phyloP scores from a whole-genome alignment of 2,797 vertebrate genomes.

The Squalus acanthias region DNA sequence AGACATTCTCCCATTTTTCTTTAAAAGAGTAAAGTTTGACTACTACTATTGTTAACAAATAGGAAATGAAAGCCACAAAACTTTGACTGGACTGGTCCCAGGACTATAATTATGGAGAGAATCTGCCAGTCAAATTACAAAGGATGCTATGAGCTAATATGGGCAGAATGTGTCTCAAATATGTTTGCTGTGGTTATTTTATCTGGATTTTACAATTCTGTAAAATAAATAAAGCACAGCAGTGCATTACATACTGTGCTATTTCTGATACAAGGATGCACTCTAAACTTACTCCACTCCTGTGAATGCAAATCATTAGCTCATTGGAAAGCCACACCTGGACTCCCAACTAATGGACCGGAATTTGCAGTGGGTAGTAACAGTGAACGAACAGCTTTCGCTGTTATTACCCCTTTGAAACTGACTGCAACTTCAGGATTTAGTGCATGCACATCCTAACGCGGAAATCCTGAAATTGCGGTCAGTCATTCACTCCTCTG shows the following conservation, averaged over 20 bases:
- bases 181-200: constrained; percentile 1
- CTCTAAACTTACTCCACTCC: background rate
- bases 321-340: background rate
- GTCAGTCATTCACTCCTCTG: too few relatives aligned
- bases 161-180: constrained; percentile 5
- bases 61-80: constrained; percentile 14
- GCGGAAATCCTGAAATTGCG: too few relatives aligned
- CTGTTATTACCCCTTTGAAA: too few relatives aligned
- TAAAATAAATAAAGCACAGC: background rate
- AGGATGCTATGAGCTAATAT: constrained; percentile 29
- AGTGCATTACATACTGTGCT: background rate
- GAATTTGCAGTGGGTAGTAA: too few relatives aligned
- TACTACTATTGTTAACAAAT: background rate
- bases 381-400: too few relatives aligned
- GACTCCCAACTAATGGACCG: background rate
- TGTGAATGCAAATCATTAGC: background rate
- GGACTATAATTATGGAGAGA: constrained; percentile 17
- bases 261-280: background rate
- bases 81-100: background rate
- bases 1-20: background rate
- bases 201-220: constrained; percentile 9
- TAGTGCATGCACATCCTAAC: too few relatives aligned
- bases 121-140: constrained; percentile 29
- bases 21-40: background rate
- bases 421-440: too few relatives aligned